Evolutionary conservation across 1,140 invertebrate genomes (phyloP).

Genomic region (Diploscapter pachys): DNA sequence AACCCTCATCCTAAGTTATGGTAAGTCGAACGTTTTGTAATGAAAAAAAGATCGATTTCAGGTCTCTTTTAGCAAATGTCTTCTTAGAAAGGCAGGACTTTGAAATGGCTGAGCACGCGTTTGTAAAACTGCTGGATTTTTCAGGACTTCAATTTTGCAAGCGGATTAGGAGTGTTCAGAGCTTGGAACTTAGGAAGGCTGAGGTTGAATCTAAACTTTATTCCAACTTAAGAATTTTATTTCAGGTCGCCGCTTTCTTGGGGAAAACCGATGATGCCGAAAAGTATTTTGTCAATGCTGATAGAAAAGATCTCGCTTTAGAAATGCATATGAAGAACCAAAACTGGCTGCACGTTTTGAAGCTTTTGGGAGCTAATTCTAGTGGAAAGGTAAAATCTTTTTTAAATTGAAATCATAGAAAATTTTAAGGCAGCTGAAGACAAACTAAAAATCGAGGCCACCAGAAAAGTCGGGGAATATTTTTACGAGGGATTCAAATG

Average conservation of each 20-base stretch:
- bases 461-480: constrained; percentile 83
- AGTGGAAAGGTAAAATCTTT: no score
- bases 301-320: constrained; percentile 79
- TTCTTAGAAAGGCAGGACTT: constrained; percentile 82
- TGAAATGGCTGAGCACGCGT: constrained; percentile 84
- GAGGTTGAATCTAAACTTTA: constrained; percentile 66
- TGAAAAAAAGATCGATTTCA: constrained; percentile 55
- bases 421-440: constrained; percentile 64
- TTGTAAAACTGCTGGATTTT: constrained; percentile 76
- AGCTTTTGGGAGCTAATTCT: constrained; percentile 62
- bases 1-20: constrained; percentile 90
- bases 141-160: constrained; percentile 81
- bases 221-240: no score
- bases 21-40: constrained; percentile 60
- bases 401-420: no score
- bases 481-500: constrained; percentile 84
- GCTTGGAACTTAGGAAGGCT: constrained; percentile 78
- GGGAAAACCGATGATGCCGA: not conserved
- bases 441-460: constrained; percentile 77
- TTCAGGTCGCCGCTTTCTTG: not conserved
- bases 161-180: constrained; percentile 75
- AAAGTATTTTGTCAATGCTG: constrained; percentile 23
- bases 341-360: constrained; percentile 70
- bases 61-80: constrained; percentile 82
- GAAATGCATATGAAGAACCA: constrained; percentile 81